Percentiles rank a stretch among this genome's conserved stretches.
Conservation (phyloP, 2,113 vertebrate species). For the Varanus komodoensis region DNA sequence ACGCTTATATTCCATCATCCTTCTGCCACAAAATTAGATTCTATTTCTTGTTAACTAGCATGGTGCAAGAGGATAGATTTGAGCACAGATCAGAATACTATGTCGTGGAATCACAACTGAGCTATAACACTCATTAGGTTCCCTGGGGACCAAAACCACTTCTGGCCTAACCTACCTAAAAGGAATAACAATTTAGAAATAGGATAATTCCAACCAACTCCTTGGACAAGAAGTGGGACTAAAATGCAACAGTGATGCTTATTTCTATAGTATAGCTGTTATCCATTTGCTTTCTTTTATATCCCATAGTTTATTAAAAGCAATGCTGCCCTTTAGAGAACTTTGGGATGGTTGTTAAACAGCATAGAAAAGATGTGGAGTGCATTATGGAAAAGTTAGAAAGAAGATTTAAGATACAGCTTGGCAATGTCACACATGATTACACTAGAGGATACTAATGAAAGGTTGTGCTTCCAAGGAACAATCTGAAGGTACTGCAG, state of each 20-base stretch:
- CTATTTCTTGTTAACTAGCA: not conserved
- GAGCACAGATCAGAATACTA: not conserved
- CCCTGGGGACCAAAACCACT: too few relatives aligned
- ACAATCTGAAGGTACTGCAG: not conserved
- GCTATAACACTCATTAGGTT: not conserved
- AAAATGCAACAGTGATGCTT: too few relatives aligned
- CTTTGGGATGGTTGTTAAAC: not conserved
- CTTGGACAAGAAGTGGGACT: too few relatives aligned
- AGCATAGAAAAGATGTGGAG: not conserved
- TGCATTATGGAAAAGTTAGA: not conserved
- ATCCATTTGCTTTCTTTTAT: too few relatives aligned
- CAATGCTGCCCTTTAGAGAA: not conserved
- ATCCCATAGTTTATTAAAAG: not conserved
- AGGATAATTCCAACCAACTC: too few relatives aligned
- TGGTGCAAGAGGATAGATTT: not conserved
- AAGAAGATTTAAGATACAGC: not conserved
- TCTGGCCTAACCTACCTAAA: too few relatives aligned
- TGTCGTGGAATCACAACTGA: not conserved
- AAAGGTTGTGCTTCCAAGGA: not conserved
- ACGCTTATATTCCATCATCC: not conserved
- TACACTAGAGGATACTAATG: not conserved
- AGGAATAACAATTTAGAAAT: too few relatives aligned
- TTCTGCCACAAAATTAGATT: not conserved
- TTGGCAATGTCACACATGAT: too few relatives aligned
- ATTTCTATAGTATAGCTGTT: too few relatives aligned